Percentiles rank a stretch among this genome's conserved stretches.
phyloP scores from a whole-genome alignment of 2,888 invertebrate species.

The Apodemia hepburni region DNA sequence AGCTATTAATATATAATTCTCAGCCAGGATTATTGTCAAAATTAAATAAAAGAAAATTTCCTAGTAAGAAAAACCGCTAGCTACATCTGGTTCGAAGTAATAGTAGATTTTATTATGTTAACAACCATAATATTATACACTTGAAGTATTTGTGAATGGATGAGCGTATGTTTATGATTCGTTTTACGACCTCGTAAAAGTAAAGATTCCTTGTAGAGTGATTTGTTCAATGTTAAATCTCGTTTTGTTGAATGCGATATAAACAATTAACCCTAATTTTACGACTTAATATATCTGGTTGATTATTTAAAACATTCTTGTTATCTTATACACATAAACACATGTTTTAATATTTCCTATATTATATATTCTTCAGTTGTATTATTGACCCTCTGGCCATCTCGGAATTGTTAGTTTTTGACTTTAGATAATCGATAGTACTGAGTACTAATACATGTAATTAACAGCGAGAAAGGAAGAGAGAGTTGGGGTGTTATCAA shows the following conservation, averaged over 20 bases:
- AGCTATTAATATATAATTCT: too few species aligned
- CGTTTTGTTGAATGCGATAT: constrained; percentile 8
- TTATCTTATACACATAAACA: constrained; percentile 3
- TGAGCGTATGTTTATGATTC: constrained; percentile 66
- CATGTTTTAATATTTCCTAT: too few species aligned
- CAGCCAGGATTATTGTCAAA: too few species aligned
- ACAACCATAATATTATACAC: constrained; percentile 2
- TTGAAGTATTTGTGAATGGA: constrained; percentile 60
- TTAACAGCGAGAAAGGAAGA: too few species aligned
- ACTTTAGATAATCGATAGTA: too few species aligned
- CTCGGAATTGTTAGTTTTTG: too few species aligned
- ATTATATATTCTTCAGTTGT: too few species aligned
- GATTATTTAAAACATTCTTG: constrained; percentile 34
- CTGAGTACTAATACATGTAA: too few species aligned
- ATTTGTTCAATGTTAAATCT: constrained; percentile 41
- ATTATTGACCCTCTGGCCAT: too few species aligned
- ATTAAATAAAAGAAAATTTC: too few species aligned
- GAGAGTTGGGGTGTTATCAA: too few species aligned
- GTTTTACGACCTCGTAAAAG: constrained; percentile 75
- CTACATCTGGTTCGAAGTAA: not conserved
- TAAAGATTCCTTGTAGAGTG: constrained; percentile 73
- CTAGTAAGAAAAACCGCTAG: not conserved
- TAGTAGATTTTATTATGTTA: constrained; percentile 8
- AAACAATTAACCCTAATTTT: constrained; percentile 13
- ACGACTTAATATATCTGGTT: constrained; percentile 32